A percentile compares a stretch with the other conserved stretches of the same genome.
These are phyloP conservation scores for Conus ventricosus DNA, from an alignment of 1,140 invertebrate genomes.

Conservation along the genomic window DNA sequence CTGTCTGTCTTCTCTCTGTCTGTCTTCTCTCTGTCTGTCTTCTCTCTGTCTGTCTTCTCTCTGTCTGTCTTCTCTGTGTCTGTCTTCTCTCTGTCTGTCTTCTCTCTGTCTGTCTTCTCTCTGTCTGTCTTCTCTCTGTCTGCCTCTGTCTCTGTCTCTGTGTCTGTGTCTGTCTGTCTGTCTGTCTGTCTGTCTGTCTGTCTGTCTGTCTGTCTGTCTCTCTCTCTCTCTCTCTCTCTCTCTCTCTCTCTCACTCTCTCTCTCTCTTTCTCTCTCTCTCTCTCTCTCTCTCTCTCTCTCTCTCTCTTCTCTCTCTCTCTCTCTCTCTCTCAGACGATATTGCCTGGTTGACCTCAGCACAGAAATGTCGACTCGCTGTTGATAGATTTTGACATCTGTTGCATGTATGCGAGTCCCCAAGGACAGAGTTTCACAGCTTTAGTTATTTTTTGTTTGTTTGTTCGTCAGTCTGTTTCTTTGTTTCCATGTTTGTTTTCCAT, in stretches of 20 bases:
- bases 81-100: background rate
- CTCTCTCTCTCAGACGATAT: background rate
- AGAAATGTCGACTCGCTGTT: too few relatives aligned
- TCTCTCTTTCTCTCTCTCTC: background rate
- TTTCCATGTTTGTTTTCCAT: too few relatives aligned
- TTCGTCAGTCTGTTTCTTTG: too few relatives aligned
- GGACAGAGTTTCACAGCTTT: too few relatives aligned
- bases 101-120: background rate
- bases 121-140: background rate
- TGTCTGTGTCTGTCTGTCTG: background rate
- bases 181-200: background rate
- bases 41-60: background rate
- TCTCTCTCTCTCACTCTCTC: background rate
- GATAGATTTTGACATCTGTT: too few relatives aligned
- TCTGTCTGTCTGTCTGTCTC: background rate
- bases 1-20: background rate
- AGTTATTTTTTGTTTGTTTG: too few relatives aligned
- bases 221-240: slow-evolving; percentile 2
- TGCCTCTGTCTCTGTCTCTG: background rate
- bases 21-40: background rate
- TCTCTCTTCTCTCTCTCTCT: background rate
- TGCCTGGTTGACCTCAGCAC: too few relatives aligned
- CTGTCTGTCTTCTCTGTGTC: too few relatives aligned
- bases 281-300: background rate
- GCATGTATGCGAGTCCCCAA: too few relatives aligned